Evolutionary conservation across 2,113 vertebrate species (phyloP), one percentile per base, ranked within the genome.

Genomic region (Zosterops japonicus): DNA sequence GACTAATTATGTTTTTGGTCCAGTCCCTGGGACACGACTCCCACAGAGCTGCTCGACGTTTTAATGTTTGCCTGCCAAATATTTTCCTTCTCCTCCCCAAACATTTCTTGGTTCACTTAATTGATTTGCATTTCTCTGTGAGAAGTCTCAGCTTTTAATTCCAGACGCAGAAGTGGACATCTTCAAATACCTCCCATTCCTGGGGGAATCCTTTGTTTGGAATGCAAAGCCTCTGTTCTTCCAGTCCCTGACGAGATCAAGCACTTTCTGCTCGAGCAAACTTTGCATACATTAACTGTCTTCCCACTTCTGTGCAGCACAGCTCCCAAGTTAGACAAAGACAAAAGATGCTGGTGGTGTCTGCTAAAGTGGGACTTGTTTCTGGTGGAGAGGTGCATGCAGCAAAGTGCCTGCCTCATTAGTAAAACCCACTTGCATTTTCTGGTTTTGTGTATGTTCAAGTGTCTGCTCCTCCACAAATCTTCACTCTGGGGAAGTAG

Each of bases 91-190:
- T 71, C 68, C 44, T 95, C 61, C 83, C 76, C 49, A 90, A 84
- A 77, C 78, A 67, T 90, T 87, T 91, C 85, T 69, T 82, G 55
- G 69, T 90, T 95, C 0, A 3, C 83, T 88, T 90, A 75, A 92
- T 57, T 88, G 76, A 90, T 95, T 81, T 88, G 85, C 88, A 81
- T 96, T 96, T 96, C 93, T 94, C 86, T 82, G 80, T 67, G 95
- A 95, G 94, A 95, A 96, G 89, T 88, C 88, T 89, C 85, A 49
- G 79, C 80, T 92, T 93, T 83, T 86, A 59, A 79, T 93, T 88
- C 64, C 88, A 90, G 79, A 39, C 67, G 82, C 71, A 96, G 67
- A 83, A 86, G 61, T 75, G 90, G 86, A 90, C 65, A 46, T 81
- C 72, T 78, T 93, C 88, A 92, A 65, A 86, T 55, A 63, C 39